These are phyloP conservation scores for Sipha flava DNA, from an alignment of 1,140 invertebrate species.

Conservation along the genomic window DNA sequence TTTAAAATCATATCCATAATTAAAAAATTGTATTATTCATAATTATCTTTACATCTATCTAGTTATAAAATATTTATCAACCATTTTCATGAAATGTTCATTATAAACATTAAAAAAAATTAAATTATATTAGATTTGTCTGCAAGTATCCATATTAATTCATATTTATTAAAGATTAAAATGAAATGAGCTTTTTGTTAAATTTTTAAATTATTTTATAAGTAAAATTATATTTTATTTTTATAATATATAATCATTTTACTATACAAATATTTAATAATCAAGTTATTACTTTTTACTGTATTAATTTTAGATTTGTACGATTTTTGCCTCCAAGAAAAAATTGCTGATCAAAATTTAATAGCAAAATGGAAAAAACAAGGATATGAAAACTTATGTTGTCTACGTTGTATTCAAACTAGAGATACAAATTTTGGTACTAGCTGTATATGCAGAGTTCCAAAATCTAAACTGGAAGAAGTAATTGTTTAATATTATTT, in stretches of 20 bases:
- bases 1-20: no score
- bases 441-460: conserved; percentile 98
- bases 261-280: no score
- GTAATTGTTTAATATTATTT: conserved; percentile 44
- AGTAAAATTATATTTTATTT: no score
- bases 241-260: no score
- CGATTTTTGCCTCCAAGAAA: conserved; percentile 93
- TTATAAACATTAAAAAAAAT: no score
- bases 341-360: conserved; percentile 92
- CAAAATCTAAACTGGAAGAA: conserved; percentile 96
- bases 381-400: conserved; percentile 98
- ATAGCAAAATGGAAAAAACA: conserved; percentile 99
- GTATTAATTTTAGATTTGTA: conserved; percentile 70
- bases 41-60: no score
- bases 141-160: no score
- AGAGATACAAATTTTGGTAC: conserved; percentile 99
- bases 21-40: no score
- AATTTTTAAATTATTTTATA: no score
- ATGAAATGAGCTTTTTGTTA: background rate
- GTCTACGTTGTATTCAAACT: conserved; percentile 96
- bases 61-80: no score
- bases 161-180: background rate
- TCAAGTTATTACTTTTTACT: conserved; percentile 7
- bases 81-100: no score
- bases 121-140: no score